A percentile compares a stretch with the other conserved stretches of the same genome.
These are phyloP conservation scores for Austrofundulus limnaeus DNA, from an alignment of 2,113 vertebrate species.

Conservation along the genomic window DNA sequence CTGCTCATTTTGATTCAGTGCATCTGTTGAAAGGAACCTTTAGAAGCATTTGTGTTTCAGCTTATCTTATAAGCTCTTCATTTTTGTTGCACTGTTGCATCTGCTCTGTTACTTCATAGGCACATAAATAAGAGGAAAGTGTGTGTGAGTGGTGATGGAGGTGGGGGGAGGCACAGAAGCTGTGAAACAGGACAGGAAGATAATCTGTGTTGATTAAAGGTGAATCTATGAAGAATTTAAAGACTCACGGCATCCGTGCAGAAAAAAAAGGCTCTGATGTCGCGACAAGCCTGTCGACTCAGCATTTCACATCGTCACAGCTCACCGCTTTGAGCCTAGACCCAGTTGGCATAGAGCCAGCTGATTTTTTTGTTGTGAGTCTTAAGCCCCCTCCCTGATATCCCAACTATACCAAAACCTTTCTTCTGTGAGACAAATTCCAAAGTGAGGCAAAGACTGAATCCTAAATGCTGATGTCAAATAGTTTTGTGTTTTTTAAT, in stretches of 20 bases:
- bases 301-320: slow-evolving; percentile 1
- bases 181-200: too few species aligned
- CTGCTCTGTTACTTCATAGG: too few species aligned
- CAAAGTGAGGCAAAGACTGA: background rate
- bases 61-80: background rate
- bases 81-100: too few species aligned
- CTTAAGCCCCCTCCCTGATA: slow-evolving; percentile 28
- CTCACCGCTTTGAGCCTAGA: slow-evolving; percentile 13
- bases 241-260: background rate
- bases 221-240: background rate
- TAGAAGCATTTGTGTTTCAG: background rate
- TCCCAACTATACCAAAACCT: slow-evolving; percentile 40
- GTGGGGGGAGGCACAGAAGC: too few species aligned
- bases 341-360: slow-evolving; percentile 33
- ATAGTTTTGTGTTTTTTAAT: too few species aligned
- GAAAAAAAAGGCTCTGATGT: background rate
- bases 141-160: too few species aligned
- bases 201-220: background rate
- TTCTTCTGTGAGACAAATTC: slow-evolving; percentile 24
- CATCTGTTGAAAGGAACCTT: fast-evolving
- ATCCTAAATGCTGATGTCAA: background rate
- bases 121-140: too few species aligned
- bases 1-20: background rate
- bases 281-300: slow-evolving; percentile 15
- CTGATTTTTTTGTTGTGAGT: slow-evolving; percentile 30